Conservation (phyloP, 2,113 vertebrate genomes). For the Oryzias woworae region DNA sequence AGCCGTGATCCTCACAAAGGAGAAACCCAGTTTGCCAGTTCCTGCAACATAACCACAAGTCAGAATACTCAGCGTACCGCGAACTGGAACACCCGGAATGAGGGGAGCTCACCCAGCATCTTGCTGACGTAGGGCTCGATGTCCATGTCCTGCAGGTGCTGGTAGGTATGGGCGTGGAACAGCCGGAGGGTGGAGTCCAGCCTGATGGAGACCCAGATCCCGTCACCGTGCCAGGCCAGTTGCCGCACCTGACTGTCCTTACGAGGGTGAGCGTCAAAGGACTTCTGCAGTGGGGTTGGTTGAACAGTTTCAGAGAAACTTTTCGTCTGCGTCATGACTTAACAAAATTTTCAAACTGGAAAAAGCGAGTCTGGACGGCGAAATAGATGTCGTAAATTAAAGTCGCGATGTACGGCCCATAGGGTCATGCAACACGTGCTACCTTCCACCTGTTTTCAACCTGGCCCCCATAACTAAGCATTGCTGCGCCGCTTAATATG, state of each 20-base stretch:
- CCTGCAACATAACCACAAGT: slow-evolving; percentile 66
- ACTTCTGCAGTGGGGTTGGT: slow-evolving; percentile 79
- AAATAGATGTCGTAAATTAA: no score
- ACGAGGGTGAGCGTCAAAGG: slow-evolving; percentile 94
- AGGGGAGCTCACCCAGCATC: slow-evolving; percentile 86
- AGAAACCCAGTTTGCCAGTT: slow-evolving; percentile 96
- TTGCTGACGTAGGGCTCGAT: slow-evolving; percentile 99
- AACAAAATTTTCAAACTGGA: no score
- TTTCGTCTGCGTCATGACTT: not conserved
- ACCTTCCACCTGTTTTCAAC: no score
- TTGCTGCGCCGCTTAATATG: no score
- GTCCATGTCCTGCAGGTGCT: slow-evolving; percentile 97
- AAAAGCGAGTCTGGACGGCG: no score
- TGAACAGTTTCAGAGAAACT: not conserved
- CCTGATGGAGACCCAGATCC: slow-evolving; percentile 97
- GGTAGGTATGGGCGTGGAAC: slow-evolving; percentile 95
- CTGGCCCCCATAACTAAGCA: no score
- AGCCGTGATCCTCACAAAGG: slow-evolving; percentile 95
- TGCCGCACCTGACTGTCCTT: slow-evolving; percentile 97
- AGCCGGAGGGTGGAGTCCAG: slow-evolving; percentile 94
- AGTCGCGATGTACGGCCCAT: no score
- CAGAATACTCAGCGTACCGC: no score
- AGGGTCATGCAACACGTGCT: no score
- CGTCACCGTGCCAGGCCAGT: slow-evolving; percentile 96
- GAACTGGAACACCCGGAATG: no score